Conservation (phyloP, 2,797 vertebrate genomes). For the Pseudochirops corinnae region DNA sequence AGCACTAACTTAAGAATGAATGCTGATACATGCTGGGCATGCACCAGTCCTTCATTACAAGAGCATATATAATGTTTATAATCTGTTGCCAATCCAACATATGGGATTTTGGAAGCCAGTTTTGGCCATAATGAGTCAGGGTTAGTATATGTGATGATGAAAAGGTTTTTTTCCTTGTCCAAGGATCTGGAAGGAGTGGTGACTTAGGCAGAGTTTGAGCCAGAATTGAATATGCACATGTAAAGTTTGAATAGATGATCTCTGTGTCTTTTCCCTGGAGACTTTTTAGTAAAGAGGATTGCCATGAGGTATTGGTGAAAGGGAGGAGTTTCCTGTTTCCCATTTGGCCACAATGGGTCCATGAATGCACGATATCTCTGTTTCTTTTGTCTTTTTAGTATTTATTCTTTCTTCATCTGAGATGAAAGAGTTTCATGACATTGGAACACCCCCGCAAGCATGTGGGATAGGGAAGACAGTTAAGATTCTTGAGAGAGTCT, state of each 20-base stretch:
- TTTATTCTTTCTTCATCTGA: not conserved
- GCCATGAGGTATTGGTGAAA: too few species aligned
- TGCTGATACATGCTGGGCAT: not conserved
- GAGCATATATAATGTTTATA: not conserved
- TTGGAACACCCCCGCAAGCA: not conserved
- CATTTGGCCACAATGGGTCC: not conserved
- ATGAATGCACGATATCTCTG: not conserved
- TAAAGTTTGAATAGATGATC: too few species aligned
- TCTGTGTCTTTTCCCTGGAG: too few species aligned
- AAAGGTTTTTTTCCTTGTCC: not conserved
- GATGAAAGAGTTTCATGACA: not conserved
- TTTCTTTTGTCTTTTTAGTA: not conserved
- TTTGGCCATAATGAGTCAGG: not conserved
- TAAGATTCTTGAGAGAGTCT: not conserved
- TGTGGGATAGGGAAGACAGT: not conserved
- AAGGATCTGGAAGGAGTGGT: not conserved
- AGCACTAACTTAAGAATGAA: not conserved
- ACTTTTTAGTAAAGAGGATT: too few species aligned
- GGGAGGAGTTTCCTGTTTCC: too few species aligned
- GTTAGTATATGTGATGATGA: not conserved
- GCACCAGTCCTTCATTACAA: not conserved
- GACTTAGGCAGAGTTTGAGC: not conserved
- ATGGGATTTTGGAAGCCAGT: not conserved
- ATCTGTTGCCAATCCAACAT: not conserved
- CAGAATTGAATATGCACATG: not conserved